Percentiles rank a stretch among this genome's conserved stretches.
These are phyloP conservation scores for Papilio glaucus DNA, from an alignment of 1,140 invertebrate species.

Conservation along the genomic window DNA sequence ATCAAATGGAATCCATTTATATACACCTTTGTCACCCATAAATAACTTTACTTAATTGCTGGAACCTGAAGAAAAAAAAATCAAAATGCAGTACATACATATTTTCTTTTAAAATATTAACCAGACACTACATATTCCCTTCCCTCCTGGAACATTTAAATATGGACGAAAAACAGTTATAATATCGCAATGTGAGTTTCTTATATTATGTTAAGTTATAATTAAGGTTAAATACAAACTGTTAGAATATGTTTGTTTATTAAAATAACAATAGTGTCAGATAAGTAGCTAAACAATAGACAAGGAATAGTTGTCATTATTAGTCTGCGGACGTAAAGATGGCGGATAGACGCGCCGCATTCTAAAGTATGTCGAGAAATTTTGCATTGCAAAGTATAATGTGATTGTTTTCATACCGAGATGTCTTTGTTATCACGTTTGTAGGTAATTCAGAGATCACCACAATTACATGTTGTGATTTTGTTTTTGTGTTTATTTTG, in stretches of 20 bases:
- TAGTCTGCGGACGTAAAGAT: constrained; percentile 14
- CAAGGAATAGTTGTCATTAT: constrained; percentile 1
- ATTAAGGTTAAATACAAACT: background rate
- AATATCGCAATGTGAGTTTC: too few relatives aligned
- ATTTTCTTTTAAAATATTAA: background rate
- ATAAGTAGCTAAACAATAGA: constrained; percentile 15
- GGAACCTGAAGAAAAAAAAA: too few relatives aligned
- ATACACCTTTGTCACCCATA: too few relatives aligned
- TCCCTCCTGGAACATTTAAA: too few relatives aligned
- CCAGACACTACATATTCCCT: too few relatives aligned
- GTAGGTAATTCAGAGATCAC: background rate
- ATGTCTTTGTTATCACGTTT: constrained; percentile 21
- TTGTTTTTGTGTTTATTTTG: constrained; percentile 4
- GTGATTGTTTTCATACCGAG: constrained; percentile 22
- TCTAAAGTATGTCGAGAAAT: constrained; percentile 21
- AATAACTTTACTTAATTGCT: too few relatives aligned
- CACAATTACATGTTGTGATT: too few relatives aligned
- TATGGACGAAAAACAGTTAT: too few relatives aligned
- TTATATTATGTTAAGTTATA: background rate
- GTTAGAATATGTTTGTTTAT: background rate
- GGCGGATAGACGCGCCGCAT: constrained; percentile 14
- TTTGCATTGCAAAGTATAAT: constrained; percentile 29
- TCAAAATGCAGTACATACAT: too few relatives aligned
- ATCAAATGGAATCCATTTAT: too few relatives aligned
- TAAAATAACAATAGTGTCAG: constrained; percentile 3